Base-by-base conservation (phyloP, 2,797 vertebrate genomes). In the Heliangelus exortis region DNA sequence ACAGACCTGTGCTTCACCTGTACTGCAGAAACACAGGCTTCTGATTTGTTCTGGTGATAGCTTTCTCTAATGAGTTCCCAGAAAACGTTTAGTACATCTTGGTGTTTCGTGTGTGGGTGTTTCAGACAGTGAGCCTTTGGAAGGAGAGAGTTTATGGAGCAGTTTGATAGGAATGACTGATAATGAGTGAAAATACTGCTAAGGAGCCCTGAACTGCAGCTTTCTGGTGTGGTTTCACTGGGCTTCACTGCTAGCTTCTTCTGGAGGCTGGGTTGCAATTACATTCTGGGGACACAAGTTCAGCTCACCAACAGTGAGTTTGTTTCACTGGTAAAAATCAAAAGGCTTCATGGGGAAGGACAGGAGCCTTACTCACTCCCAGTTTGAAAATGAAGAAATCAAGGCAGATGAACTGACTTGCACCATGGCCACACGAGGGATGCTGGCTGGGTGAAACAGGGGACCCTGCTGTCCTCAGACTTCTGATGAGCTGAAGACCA, bases 81-180 rank as follows among this genome's bases (percentile, higher is more conserved):
- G 72, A 79, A 76, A 90, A 76, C 61, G 41, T 45, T 59, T 88
- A 15, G 23, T 41, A 2, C 51, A 18, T 54, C 65, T 79, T 20
- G 50, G 50, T 89, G 82, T 94, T 84, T 54, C 61, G 41, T 33
- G 43, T 55, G 55, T 58, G 73, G 11, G 36, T 87, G 54, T 93
- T 93, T 87, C 13, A 14, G 34, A 69, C 66, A 63, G 25, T 55
- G 29, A 84, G 34, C 28, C 10, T 91, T 78, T 59, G 62, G 85
- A 75, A 92, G 34, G 34, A 68, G 54, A 28, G 26, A 72, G 23
- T 15, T 83, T 61, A 58, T 63, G 82, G 71, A 93, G 12, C 55
- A 66, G 54, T 74, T 81, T 7, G 80, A 73, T 88, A 62, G 74
- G 88, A 95, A 88, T 92, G 93, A 51, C 76, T 86, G 89, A 88